phyloP scores from a whole-genome alignment of 1,140 invertebrate species.

The Drosophila subobscura region DNA sequence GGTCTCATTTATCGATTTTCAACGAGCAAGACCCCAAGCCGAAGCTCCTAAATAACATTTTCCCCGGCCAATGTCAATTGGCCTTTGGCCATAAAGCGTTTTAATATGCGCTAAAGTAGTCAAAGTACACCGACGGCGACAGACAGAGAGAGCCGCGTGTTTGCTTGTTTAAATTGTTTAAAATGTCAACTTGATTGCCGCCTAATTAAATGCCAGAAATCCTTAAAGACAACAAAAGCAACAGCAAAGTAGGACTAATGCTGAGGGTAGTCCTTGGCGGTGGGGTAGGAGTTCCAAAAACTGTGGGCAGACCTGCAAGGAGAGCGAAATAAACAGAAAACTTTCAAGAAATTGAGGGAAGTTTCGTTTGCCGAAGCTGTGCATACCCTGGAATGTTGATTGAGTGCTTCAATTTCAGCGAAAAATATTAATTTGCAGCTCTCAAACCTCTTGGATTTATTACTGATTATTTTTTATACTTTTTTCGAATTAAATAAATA shows the following conservation, averaged over 20 bases:
- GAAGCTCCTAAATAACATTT: conserved; percentile 23
- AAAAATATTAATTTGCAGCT: no score
- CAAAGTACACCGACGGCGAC: conserved; percentile 23
- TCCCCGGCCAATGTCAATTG: conserved; percentile 53
- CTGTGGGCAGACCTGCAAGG: no score
- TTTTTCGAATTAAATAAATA: no score
- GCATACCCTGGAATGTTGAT: no score
- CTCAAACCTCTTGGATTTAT: no score
- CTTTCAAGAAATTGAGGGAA: conserved; percentile 50
- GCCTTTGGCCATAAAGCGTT: conserved; percentile 77
- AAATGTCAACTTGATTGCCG: conserved; percentile 80
- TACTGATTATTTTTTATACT: no score
- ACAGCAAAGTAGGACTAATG: conserved; percentile 1
- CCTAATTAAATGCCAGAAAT: conserved; percentile 80
- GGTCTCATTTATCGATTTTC: conserved; percentile 67
- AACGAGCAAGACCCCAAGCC: conserved; percentile 11
- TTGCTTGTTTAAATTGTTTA: conserved; percentile 81
- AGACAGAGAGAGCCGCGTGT: conserved; percentile 36
- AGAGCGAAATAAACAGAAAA: conserved; percentile 34
- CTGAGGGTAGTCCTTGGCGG: background rate
- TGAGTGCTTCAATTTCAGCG: no score
- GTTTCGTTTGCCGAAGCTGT: no score
- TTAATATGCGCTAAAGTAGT: conserved; percentile 71
- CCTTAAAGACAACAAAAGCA: conserved; percentile 66
- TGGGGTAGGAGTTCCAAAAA: background rate